phyloP scores from a whole-genome alignment of 2,797 vertebrate genomes.

The Mastacembelus armatus region DNA sequence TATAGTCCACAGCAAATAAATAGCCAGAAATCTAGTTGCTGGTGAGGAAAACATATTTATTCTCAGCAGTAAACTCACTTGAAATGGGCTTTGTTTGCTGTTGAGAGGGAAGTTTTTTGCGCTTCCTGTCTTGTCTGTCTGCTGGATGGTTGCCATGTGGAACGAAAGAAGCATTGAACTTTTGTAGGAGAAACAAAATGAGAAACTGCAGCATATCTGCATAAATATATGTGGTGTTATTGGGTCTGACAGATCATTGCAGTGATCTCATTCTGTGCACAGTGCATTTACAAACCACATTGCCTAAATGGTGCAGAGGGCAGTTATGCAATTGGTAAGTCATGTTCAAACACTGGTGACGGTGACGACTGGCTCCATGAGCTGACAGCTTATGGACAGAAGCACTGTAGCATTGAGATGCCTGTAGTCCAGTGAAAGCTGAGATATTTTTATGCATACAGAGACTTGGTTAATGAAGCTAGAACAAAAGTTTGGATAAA shows the following conservation, averaged over 20 bases:
- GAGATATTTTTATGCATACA: background rate
- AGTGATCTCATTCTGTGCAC: slow-evolving; percentile 16
- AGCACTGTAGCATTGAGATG: slow-evolving; percentile 31
- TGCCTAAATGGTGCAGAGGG: slow-evolving; percentile 43
- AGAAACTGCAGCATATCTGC: no score
- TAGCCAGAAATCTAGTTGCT: slow-evolving; percentile 18
- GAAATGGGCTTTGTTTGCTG: slow-evolving; percentile 35
- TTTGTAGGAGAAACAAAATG: slow-evolving; percentile 3
- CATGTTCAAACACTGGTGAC: background rate
- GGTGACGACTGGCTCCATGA: background rate
- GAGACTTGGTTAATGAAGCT: slow-evolving; percentile 3
- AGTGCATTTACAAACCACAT: slow-evolving; percentile 54
- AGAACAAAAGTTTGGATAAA: background rate
- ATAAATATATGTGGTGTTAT: slow-evolving; percentile 1
- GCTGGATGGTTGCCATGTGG: slow-evolving; percentile 17
- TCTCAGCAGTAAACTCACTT: slow-evolving; percentile 30
- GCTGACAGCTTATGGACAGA: background rate
- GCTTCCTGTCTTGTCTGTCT: slow-evolving; percentile 40
- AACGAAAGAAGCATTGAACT: slow-evolving; percentile 12
- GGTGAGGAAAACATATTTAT: slow-evolving; percentile 26
- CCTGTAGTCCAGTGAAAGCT: background rate
- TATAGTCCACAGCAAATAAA: slow-evolving; percentile 30
- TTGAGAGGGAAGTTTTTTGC: slow-evolving; percentile 16
- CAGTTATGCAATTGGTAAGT: slow-evolving; percentile 18
- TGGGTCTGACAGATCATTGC: slow-evolving; percentile 7